Evolutionary conservation across 2,888 invertebrate genomes (phyloP).

Genomic region (Eremobia ochroleuca): DNA sequence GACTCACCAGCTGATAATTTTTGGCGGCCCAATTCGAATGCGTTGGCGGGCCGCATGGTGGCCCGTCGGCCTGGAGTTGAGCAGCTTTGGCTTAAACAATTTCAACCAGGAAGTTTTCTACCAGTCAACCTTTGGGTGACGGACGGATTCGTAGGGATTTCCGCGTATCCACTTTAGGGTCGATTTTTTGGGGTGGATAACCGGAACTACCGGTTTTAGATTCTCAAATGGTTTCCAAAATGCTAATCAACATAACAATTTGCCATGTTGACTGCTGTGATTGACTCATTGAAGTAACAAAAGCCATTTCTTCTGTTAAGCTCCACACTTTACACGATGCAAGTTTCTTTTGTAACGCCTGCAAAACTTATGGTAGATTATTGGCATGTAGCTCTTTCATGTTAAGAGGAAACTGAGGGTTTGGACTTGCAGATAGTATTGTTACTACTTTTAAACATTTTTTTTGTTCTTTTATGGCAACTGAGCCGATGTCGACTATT

Average conservation of each 20-base stretch:
- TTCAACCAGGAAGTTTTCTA: constrained; percentile 28
- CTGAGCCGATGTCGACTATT: too few species aligned
- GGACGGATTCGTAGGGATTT: too few species aligned
- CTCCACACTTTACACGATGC: not conserved
- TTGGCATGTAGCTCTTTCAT: not conserved
- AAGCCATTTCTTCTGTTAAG: not conserved
- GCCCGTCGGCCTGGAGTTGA: too few species aligned
- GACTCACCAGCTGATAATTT: too few species aligned
- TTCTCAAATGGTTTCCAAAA: not conserved
- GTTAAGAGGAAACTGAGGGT: not conserved
- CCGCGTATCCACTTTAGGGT: too few species aligned
- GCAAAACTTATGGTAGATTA: not conserved
- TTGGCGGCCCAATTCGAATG: too few species aligned
- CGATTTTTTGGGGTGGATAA: too few species aligned
- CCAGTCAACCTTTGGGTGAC: too few species aligned
- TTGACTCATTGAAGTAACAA: not conserved
- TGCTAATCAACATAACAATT: not conserved
- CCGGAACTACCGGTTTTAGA: too few species aligned
- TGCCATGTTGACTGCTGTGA: not conserved
- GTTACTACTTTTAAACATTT: not conserved
- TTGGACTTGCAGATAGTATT: not conserved
- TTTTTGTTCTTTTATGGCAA: too few species aligned
- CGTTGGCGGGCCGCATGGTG: too few species aligned
- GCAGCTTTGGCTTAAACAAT: constrained; percentile 4
- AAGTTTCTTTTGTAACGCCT: not conserved